Conservation (phyloP, 2,888 invertebrate species). For the Drosophila birchii region DNA sequence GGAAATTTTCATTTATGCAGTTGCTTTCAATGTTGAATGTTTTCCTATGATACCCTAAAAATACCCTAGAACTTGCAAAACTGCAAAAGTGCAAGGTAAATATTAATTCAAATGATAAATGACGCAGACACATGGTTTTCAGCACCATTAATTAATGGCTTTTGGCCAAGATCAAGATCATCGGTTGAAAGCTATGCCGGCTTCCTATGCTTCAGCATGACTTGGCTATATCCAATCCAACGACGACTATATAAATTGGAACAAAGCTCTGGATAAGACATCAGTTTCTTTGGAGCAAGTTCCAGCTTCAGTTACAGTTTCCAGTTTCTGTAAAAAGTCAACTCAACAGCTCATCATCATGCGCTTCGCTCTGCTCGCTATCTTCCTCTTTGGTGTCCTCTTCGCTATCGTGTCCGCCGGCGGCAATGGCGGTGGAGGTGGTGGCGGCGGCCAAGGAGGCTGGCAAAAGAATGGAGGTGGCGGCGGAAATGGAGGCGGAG, state of each 20-base stretch:
- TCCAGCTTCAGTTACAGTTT: slow-evolving; percentile 7
- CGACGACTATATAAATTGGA: slow-evolving; percentile 17
- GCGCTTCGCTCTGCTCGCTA: slow-evolving; percentile 64
- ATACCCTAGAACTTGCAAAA: neutral
- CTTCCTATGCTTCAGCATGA: slow-evolving; percentile 45
- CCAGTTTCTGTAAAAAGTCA: slow-evolving; percentile 2
- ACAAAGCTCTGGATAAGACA: slow-evolving; percentile 36
- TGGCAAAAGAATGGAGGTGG: slow-evolving; percentile 33
- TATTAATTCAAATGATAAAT: slow-evolving; percentile 1
- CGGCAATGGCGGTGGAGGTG: slow-evolving; percentile 56
- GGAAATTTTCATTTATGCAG: no score
- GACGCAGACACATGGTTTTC: neutral
- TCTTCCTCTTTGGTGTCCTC: slow-evolving; percentile 57
- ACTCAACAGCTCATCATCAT: slow-evolving; percentile 54
- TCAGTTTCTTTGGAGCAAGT: slow-evolving; percentile 24
- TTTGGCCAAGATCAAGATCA: slow-evolving; percentile 15
- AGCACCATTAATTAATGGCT: slow-evolving; percentile 3
- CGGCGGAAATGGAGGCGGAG: slow-evolving; percentile 33
- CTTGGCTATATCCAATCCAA: slow-evolving; percentile 1
- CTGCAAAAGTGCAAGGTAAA: neutral
- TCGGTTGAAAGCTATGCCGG: slow-evolving; percentile 21
- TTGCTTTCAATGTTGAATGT: neutral
- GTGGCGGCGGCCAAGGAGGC: slow-evolving; percentile 29
- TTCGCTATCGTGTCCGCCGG: slow-evolving; percentile 66
- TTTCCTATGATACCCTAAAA: neutral